A percentile compares a stretch with the other conserved stretches of the same genome.
Evolutionary conservation across 1,140 invertebrate genomes (phyloP).

Genomic region (Cydia strobilella): DNA sequence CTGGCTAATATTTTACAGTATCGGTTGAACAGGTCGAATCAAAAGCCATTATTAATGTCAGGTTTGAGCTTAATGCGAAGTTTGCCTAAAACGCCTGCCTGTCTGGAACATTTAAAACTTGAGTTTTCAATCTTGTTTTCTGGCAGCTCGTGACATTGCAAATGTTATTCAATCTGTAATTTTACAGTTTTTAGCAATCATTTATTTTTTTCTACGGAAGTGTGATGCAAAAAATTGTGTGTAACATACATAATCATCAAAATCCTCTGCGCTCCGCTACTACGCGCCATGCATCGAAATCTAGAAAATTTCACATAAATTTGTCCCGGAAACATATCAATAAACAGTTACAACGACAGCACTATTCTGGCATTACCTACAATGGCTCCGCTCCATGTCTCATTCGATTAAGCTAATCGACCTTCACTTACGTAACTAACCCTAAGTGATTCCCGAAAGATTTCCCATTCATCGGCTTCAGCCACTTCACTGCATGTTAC

Average conservation of each 20-base stretch:
- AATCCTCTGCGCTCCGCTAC: too few relatives aligned
- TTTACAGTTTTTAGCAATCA: too few relatives aligned
- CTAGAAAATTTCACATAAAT: too few relatives aligned
- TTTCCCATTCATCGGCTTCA: constrained; percentile 27
- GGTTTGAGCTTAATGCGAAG: not conserved
- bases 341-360: not conserved
- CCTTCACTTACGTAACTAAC: constrained; percentile 25
- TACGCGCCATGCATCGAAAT: too few relatives aligned
- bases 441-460: constrained; percentile 27
- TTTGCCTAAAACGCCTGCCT: not conserved
- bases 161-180: not conserved
- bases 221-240: too few relatives aligned
- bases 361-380: not conserved
- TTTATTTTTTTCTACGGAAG: too few relatives aligned
- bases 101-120: too few relatives aligned
- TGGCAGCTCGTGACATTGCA: not conserved
- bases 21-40: constrained; percentile 21
- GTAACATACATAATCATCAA: too few relatives aligned
- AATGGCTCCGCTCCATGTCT: constrained; percentile 20
- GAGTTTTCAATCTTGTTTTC: not conserved
- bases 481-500: constrained; percentile 7
- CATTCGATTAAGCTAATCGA: constrained; percentile 30
- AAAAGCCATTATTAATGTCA: constrained; percentile 29
- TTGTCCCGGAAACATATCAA: not conserved
- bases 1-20: constrained; percentile 17